Base-by-base conservation (phyloP, 1,140 invertebrate species). In the Rhopalosiphum padi region DNA sequence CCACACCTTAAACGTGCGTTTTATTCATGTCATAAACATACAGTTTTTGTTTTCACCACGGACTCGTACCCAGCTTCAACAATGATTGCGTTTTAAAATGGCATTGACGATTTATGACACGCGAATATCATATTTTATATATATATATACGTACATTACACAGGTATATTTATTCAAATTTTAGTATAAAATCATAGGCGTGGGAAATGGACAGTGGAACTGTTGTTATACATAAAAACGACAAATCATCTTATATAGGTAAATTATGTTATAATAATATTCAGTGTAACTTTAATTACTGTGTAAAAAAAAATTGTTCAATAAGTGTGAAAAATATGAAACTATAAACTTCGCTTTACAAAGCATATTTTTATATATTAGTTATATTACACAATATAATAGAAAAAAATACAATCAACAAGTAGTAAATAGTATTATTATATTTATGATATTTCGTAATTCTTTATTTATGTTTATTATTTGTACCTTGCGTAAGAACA, bases 241-340 rank as follows among this genome's bases (percentile, higher is more conserved):
- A 92, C 68, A 92, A 83, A 46, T 92, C 90, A 21, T 82, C 60
- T 91, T 48, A 92, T 43, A 92, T 92, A 48, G 90, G 90, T 92
- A 92, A 92, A 91, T 91, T 8, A 53, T 51, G 51, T 30, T 35
- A 51, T 51, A 35, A 87, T 48, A 87, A 46, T 30, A 46, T 21
- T 43, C 30, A 18, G 9, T 23, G 8, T 41, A 4, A 85, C 23
- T 43, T 85, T 85, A 25, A 85, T 8, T 85, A 77, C 15, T 77
- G 60, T 18, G 30, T n/a, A 77, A 68, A 35, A 77, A 77, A 68
- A 77, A 35, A 77, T 68, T 77, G 60, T 77, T n/a, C 18, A n/a
- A 77, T 18, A 6, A 18, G 18, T 77, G 7, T n/a, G 15, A 18
- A 77, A 77, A 77, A n/a, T 77, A 77, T 77, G 15, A 68, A 68